Conservation (phyloP, 2,797 vertebrate species). For the Enteromius thamalakanensis region DNA sequence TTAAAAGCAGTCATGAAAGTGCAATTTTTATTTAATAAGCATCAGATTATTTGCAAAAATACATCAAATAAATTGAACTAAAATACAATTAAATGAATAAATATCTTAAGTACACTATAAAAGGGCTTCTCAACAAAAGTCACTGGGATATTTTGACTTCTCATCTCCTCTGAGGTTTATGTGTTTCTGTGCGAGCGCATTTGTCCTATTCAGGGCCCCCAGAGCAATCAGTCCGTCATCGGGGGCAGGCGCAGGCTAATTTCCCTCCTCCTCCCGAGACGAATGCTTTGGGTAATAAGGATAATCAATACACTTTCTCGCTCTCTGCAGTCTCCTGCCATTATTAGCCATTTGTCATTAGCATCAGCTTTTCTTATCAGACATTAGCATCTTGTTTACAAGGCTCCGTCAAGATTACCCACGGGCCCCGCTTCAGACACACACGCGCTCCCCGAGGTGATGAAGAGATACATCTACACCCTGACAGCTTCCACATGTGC, state of each 20-base stretch:
- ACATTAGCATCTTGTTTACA: constrained; percentile 77
- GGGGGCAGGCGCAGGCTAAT: constrained; percentile 77
- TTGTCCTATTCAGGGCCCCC: constrained; percentile 75
- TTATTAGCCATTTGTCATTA: constrained; percentile 78
- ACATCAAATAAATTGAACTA: no score
- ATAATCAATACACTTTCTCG: constrained; percentile 83
- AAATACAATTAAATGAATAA: no score
- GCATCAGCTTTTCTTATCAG: constrained; percentile 72
- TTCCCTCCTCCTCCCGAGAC: constrained; percentile 74
- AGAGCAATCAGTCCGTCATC: constrained; percentile 79
- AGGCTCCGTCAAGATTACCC: constrained; percentile 63
- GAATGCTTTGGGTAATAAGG: constrained; percentile 83
- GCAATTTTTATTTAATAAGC: background rate
- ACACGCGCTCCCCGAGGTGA: constrained; percentile 69
- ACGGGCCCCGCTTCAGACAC: constrained; percentile 45
- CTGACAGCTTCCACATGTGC: constrained; percentile 80
- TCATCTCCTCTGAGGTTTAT: constrained; percentile 27
- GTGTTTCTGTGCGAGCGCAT: constrained; percentile 63
- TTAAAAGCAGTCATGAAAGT: background rate
- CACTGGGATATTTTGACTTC: background rate
- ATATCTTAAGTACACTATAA: background rate
- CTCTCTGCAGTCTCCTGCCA: constrained; percentile 65
- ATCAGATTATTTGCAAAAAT: background rate
- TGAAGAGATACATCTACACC: constrained; percentile 76
- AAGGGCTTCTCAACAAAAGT: background rate